Base-by-base conservation (phyloP, 1,140 invertebrate genomes). In the Tetragnatha versicolor region DNA sequence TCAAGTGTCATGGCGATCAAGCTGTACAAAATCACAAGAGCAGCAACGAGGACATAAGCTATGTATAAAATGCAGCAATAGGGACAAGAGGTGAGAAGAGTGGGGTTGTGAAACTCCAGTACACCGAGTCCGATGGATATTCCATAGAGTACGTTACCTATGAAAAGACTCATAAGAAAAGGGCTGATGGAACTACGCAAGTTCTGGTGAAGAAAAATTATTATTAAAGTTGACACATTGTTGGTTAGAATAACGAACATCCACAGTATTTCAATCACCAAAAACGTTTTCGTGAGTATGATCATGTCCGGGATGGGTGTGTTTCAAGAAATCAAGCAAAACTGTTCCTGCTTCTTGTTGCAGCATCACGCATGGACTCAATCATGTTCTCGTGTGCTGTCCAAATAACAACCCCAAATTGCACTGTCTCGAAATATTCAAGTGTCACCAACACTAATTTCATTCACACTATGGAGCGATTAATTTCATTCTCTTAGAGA, bases 1-100 rank as follows among this genome's bases (percentile, higher is more conserved):
- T 69, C 66, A 17, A 69, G 7, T 12, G 66, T 69, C 12, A 69
- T 69, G 4, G 66, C 66, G 33, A 27, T 69, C 37, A 69, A 35
- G 37, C 66, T 69, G 49, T 35, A 69, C 6, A 69, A 27, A 10
- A 69, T 69, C 3, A 33, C 47, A 2, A 69, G 31, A 25, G n/a
- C 66, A 9, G 66, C n/a, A 69, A 69, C 20, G 9, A 66, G 14
- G 2, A 27, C 33, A 1, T 47, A 5, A 27, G 20, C 6, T 20
- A 66, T 31, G 12, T 47, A 27, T 1, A 14, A 27, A n/a, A 66
- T 37, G 10, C 63, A 66, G 14, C 63, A 66, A 49, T 49, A 29
- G 17, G 2, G 20, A 14, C 42, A 47, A 1, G 29, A 0, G 0
- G n/a, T 42, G 2, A 47, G 33, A 29, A 47, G 2, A 17, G 45